Evolutionary conservation across 2,113 vertebrate species (phyloP).

Genomic region (Burhinus oedicnemus): DNA sequence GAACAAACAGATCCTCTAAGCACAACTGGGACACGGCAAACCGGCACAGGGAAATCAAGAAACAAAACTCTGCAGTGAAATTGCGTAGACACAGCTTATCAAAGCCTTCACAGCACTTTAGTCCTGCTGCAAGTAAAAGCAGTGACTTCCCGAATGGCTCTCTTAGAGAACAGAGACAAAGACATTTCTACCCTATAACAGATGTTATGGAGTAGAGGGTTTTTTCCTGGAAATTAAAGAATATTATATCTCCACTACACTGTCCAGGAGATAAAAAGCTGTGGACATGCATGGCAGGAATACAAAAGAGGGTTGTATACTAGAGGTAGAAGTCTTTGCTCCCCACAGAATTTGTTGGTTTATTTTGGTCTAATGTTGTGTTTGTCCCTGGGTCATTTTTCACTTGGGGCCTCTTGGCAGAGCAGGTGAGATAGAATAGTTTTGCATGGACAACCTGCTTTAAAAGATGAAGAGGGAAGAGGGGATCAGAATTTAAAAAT

Average conservation of each 20-base stretch:
- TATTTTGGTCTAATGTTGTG: neutral
- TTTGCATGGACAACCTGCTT: neutral
- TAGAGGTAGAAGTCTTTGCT: neutral
- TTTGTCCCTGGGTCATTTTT: neutral
- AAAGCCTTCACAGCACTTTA: neutral
- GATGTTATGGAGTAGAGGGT: neutral
- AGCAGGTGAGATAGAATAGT: neutral
- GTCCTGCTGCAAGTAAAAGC: neutral
- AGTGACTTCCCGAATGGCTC: neutral
- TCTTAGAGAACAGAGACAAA: neutral
- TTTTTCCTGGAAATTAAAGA: neutral
- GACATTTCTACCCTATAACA: neutral
- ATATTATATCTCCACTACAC: neutral
- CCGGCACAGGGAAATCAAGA: neutral
- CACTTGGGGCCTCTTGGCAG: neutral
- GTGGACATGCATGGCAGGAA: neutral
- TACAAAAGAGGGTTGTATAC: neutral
- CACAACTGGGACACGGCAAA: neutral
- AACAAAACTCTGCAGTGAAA: neutral
- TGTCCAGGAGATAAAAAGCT: neutral
- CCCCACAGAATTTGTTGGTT: neutral
- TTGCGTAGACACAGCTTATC: neutral
- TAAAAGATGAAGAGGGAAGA: neutral
- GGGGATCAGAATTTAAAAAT: neutral
- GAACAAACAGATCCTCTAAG: slow-evolving; percentile 25